phyloP scores from a whole-genome alignment of 2,113 vertebrate species.

The Anseranas semipalmata region DNA sequence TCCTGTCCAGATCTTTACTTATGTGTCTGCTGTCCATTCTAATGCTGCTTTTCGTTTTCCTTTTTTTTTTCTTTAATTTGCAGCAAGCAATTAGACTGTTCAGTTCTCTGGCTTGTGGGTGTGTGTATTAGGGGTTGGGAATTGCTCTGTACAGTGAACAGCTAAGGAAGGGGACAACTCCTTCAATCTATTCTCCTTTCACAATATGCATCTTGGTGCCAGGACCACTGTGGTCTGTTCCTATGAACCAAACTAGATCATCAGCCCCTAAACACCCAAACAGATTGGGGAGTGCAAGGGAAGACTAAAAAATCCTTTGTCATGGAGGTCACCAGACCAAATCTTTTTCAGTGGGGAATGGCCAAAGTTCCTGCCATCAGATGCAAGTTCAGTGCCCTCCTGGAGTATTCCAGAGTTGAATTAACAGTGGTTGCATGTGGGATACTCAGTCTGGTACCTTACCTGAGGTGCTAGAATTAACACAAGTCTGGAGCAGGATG shows the following conservation, averaged over 20 bases:
- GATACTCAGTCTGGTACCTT: neutral
- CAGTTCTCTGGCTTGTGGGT: neutral
- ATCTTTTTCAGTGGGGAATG: neutral
- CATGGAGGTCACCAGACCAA: neutral
- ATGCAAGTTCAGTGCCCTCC: neutral
- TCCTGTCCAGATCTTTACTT: neutral
- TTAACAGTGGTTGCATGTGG: neutral
- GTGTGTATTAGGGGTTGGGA: neutral
- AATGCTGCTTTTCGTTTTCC: neutral
- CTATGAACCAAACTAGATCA: neutral
- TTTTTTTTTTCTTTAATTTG: neutral
- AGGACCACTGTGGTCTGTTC: neutral
- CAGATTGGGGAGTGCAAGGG: neutral
- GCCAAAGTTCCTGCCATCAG: neutral
- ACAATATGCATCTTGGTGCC: neutral
- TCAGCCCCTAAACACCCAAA: neutral
- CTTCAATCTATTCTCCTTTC: neutral
- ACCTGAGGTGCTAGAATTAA: neutral
- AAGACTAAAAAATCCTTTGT: neutral
- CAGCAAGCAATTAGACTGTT: neutral
- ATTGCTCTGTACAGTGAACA: neutral
- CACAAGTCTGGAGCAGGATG: neutral
- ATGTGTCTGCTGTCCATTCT: neutral
- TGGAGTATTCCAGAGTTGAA: neutral
- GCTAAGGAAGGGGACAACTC: neutral